These are phyloP conservation scores for Philaenus spumarius DNA, from an alignment of 1,140 invertebrate species.

Conservation along the genomic window DNA sequence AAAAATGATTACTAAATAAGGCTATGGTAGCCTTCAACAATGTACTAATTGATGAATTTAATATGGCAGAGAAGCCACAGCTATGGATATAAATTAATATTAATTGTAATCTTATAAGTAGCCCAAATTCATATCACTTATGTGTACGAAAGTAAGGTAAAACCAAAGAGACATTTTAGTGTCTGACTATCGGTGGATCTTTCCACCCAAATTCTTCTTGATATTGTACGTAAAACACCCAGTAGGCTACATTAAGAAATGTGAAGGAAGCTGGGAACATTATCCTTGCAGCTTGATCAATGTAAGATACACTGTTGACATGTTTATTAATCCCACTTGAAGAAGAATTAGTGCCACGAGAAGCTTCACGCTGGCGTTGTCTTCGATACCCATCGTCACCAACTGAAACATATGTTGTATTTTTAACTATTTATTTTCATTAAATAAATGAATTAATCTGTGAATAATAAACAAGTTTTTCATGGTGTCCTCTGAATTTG, in stretches of 20 bases:
- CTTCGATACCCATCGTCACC: conserved; percentile 70
- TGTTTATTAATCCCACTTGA: conserved; percentile 44
- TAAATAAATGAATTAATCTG: neutral
- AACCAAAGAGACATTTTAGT: neutral
- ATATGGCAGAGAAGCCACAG: too few relatives aligned
- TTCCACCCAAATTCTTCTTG: conserved; percentile 67
- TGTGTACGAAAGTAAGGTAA: too few relatives aligned
- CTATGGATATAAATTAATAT: too few relatives aligned
- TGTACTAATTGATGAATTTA: too few relatives aligned
- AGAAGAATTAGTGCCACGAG: conserved; percentile 31
- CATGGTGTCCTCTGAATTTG: too few relatives aligned
- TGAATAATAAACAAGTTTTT: neutral
- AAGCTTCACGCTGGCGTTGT: conserved; percentile 63
- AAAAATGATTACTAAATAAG: too few relatives aligned
- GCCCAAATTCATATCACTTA: too few relatives aligned
- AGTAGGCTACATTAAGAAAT: conserved; percentile 80
- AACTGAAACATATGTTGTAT: conserved; percentile 35
- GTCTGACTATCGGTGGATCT: conserved; percentile 39
- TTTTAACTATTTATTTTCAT: too few relatives aligned
- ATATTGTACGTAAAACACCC: conserved; percentile 69
- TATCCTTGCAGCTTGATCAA: conserved; percentile 76
- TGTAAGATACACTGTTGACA: conserved; percentile 81
- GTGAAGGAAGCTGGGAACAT: conserved; percentile 82
- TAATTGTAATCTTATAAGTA: too few relatives aligned
- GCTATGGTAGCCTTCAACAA: too few relatives aligned